phyloP scores from a whole-genome alignment of 2,888 invertebrate genomes.

The Synanthedon vespiformis region DNA sequence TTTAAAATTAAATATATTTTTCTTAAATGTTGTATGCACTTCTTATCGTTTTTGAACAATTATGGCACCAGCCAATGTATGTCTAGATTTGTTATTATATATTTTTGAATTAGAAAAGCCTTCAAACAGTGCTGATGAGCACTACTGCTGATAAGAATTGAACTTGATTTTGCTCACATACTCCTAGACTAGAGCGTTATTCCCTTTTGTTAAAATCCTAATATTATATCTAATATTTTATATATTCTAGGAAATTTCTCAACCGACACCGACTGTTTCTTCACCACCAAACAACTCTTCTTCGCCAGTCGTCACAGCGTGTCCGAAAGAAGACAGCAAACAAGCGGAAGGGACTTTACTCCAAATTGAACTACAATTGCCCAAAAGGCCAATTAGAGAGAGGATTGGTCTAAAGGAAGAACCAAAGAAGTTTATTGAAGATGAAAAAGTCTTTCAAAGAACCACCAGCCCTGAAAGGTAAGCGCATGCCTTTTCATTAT shows the following conservation, averaged over 20 bases:
- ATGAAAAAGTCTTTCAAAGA: slow-evolving; percentile 10
- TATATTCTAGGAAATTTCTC: slow-evolving; percentile 43
- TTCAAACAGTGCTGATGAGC: too few relatives aligned
- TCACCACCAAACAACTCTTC: slow-evolving; percentile 35
- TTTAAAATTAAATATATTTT: too few relatives aligned
- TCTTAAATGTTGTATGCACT: too few relatives aligned
- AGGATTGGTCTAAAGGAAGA: slow-evolving; percentile 44
- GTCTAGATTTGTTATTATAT: too few relatives aligned
- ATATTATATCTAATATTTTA: not conserved
- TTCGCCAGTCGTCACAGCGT: slow-evolving; percentile 8
- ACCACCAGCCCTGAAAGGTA: slow-evolving; percentile 59
- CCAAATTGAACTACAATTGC: slow-evolving; percentile 59
- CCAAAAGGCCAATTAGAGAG: slow-evolving; percentile 58
- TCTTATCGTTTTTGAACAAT: too few relatives aligned
- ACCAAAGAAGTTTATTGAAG: slow-evolving; percentile 24
- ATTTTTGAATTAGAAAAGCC: too few relatives aligned
- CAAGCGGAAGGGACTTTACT: slow-evolving; percentile 39
- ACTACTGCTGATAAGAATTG: too few relatives aligned
- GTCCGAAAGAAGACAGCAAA: slow-evolving; percentile 17
- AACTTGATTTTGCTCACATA: too few relatives aligned
- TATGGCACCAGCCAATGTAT: too few relatives aligned
- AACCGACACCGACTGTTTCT: slow-evolving; percentile 20
- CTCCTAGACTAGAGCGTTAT: too few relatives aligned
- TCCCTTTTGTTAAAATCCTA: too few relatives aligned
- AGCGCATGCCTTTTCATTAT: too few relatives aligned